phyloP scores from a whole-genome alignment of 1,140 invertebrate species.

The Hormaphis cornu region DNA sequence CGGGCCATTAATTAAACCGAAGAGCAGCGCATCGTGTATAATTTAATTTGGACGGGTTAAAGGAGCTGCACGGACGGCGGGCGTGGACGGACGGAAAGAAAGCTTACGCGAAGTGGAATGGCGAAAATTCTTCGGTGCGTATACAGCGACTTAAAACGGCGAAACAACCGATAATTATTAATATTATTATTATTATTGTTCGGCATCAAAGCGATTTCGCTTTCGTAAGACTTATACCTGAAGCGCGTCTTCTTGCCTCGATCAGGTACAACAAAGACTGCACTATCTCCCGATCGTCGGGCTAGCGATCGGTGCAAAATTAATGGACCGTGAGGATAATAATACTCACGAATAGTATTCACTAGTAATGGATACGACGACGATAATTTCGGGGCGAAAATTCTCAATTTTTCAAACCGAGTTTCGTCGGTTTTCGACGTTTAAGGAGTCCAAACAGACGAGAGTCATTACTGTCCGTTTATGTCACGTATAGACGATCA shows the following conservation, averaged over 20 bases:
- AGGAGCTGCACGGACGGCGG: background rate
- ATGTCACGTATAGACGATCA: too few species aligned
- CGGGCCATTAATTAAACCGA: constrained; percentile 31
- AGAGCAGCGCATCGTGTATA: too few species aligned
- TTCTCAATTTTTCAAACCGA: too few species aligned
- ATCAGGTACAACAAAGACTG: background rate
- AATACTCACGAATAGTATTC: too few species aligned
- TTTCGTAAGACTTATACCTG: background rate
- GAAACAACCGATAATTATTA: background rate
- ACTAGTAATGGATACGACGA: too few species aligned
- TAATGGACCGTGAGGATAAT: too few species aligned
- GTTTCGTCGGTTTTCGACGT: too few species aligned
- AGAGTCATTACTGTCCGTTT: too few species aligned
- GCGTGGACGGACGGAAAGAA: background rate
- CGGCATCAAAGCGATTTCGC: constrained; percentile 6
- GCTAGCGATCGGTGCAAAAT: background rate
- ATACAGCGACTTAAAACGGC: background rate
- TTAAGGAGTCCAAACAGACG: too few species aligned
- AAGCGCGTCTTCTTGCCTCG: background rate
- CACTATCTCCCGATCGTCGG: too few species aligned
- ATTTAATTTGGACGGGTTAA: constrained; percentile 28
- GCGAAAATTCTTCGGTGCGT: background rate
- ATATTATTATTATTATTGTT: too few species aligned
- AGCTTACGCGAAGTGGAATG: background rate
- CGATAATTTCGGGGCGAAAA: too few species aligned